These are phyloP conservation scores for Leptinotarsa haldemani DNA, from an alignment of 2,888 invertebrate species.

Conservation along the genomic window DNA sequence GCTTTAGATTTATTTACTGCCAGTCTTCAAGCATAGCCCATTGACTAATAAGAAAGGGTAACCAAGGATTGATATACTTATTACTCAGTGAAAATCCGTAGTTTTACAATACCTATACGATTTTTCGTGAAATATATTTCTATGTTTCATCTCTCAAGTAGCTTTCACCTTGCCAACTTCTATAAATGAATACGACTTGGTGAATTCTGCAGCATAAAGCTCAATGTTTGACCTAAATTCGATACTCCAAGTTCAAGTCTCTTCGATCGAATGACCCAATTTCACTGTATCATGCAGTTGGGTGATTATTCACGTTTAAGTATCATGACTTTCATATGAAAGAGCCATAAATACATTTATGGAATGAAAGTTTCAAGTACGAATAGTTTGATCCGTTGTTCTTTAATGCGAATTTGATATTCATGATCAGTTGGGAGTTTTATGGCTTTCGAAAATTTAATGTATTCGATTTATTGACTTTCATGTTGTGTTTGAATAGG, in stretches of 20 bases:
- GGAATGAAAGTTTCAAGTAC: constrained; percentile 5
- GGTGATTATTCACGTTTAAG: constrained; percentile 24
- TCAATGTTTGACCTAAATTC: constrained; percentile 29
- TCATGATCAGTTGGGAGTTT: not conserved
- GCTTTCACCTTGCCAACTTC: constrained; percentile 6
- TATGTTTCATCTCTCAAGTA: not conserved
- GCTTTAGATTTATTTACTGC: too few species aligned
- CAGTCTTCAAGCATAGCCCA: too few species aligned
- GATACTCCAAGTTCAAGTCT: constrained; percentile 39
- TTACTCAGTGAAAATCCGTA: too few species aligned
- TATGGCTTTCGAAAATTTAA: too few species aligned
- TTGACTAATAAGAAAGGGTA: too few species aligned
- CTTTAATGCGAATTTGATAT: constrained; percentile 4
- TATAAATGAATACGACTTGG: not conserved
- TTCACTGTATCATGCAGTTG: constrained; percentile 26
- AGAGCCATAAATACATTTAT: constrained; percentile 12
- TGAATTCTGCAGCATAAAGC: constrained; percentile 4
- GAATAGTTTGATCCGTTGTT: not conserved
- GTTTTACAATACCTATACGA: too few species aligned
- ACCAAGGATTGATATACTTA: too few species aligned
- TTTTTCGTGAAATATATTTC: too few species aligned
- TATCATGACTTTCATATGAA: not conserved
- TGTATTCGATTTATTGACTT: too few species aligned
- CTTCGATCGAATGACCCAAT: constrained; percentile 38
- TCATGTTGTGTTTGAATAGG: too few species aligned